Evolutionary conservation across 2,113 vertebrate genomes (phyloP), one percentile per base, ranked within the genome.

Genomic region (Clarias batrachus): DNA sequence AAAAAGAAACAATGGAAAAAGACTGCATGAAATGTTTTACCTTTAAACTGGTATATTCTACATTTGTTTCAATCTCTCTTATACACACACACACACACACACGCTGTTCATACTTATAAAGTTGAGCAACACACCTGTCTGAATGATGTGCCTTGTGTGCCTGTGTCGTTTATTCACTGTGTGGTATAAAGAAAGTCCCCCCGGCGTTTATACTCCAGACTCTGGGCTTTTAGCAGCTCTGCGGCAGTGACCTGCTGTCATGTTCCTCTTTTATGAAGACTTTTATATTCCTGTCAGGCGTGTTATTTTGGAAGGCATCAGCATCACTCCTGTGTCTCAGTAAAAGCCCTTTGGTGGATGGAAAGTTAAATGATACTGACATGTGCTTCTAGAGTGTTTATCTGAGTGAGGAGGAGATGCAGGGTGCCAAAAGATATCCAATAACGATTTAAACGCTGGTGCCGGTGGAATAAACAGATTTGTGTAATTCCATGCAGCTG

Each of bases 341-440:
- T 33, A 33, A 79, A 78, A 79, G 33, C 7, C 23, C 77, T 33
- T 59, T 12, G 17, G n/a, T 59, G 9, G 17, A 60, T 79, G 30
- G 21, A 41, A 81, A 81, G 56, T 80, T 80, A 80, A 80, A 59
- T 80, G 30, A 81, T 41, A 62, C n/a, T 60, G 56, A 19, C 76
- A 78, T 30, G 54, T 23, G 30, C 16, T 80, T 60, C 78, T 33
- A 37, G 30, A 33, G 78, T 80, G 27, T 60, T 80, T 62, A 37
- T 59, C 27, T 37, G 30, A 33, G 21, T 80, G 27, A 60, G 19
- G 8, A 62, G 12, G n/a, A 23, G 16, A 60, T 21, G 27, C 77
- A 79, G 56, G 54, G 16, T 30, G 25, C 16, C n/a, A 11, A 30
- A 16, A 30, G 54, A 59, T 33, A 30, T 59, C 77, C 11, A 54